A percentile compares a stretch with the other conserved stretches of the same genome.
Evolutionary conservation across 2,113 vertebrate genomes (phyloP).

Genomic region (Ahaetulla prasina): DNA sequence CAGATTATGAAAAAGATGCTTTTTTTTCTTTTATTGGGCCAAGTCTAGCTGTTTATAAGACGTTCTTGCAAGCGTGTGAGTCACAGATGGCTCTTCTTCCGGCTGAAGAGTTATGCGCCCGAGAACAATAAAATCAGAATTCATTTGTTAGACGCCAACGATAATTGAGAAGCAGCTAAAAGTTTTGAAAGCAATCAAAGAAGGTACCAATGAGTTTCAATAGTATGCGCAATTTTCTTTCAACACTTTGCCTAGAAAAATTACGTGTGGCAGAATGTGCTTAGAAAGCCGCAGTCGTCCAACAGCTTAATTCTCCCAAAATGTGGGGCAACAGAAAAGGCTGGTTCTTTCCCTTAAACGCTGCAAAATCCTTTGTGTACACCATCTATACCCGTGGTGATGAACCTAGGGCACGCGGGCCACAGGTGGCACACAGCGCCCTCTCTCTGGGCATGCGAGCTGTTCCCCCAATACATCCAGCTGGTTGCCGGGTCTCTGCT

Average conservation of each 20-base stretch:
- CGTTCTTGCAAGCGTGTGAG: not conserved
- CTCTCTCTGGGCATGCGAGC: too few species aligned
- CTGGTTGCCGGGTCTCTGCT: too few species aligned
- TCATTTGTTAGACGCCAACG: not conserved
- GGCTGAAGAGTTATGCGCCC: constrained; percentile 2
- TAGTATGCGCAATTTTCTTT: not conserved
- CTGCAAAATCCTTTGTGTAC: not conserved
- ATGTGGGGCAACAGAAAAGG: not conserved
- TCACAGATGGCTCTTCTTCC: constrained; percentile 19
- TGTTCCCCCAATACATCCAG: too few species aligned
- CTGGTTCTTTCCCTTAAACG: not conserved
- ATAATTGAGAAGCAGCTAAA: not conserved
- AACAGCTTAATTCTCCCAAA: not conserved
- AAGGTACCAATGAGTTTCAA: not conserved
- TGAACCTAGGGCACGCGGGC: too few species aligned
- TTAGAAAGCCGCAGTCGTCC: not conserved
- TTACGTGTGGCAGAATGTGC: not conserved
- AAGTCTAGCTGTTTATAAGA: constrained; percentile 12
- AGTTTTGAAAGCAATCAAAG: not conserved
- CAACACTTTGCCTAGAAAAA: not conserved
- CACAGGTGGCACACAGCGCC: too few species aligned
- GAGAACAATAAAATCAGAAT: constrained; percentile 15
- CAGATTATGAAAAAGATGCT: not conserved
- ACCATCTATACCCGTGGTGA: too few species aligned
- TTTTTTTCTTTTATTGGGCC: constrained; percentile 11